Evolutionary conservation across 2,888 invertebrate genomes (phyloP).

Genomic region (Lypha dubia): DNA sequence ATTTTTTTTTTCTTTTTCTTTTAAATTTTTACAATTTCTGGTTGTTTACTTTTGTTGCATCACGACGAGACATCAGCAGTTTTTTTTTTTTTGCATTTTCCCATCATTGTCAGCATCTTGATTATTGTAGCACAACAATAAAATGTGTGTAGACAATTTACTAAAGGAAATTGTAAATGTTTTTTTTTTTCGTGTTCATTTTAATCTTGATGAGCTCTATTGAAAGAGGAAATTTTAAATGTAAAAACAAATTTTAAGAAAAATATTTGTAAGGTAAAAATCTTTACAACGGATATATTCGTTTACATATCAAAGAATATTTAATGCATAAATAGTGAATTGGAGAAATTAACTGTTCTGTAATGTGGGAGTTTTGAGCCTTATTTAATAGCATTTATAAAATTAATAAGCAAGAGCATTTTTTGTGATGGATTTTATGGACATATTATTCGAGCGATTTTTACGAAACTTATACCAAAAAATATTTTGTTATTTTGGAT

Average conservation of each 20-base stretch:
- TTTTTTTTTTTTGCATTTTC: constrained; percentile 33
- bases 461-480: too few relatives aligned
- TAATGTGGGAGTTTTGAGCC: too few relatives aligned
- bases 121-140: constrained; percentile 46
- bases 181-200: too few relatives aligned
- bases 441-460: too few relatives aligned
- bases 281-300: neutral
- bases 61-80: constrained; percentile 61
- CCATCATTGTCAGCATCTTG: constrained; percentile 45
- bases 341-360: too few relatives aligned
- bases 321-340: too few relatives aligned
- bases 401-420: too few relatives aligned
- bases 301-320: neutral
- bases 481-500: too few relatives aligned
- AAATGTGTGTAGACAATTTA: constrained; percentile 28
- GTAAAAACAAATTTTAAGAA: constrained; percentile 12
- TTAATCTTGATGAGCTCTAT: constrained; percentile 8
- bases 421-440: too few relatives aligned
- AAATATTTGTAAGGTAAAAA: constrained; percentile 7
- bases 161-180: constrained; percentile 38
- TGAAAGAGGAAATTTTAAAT: constrained; percentile 32
- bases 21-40: constrained; percentile 41
- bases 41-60: constrained; percentile 53
- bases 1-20: neutral
- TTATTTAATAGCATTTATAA: too few relatives aligned